Conservation (phyloP, 2,113 vertebrate genomes). For the Uropsilus gracilis region DNA sequence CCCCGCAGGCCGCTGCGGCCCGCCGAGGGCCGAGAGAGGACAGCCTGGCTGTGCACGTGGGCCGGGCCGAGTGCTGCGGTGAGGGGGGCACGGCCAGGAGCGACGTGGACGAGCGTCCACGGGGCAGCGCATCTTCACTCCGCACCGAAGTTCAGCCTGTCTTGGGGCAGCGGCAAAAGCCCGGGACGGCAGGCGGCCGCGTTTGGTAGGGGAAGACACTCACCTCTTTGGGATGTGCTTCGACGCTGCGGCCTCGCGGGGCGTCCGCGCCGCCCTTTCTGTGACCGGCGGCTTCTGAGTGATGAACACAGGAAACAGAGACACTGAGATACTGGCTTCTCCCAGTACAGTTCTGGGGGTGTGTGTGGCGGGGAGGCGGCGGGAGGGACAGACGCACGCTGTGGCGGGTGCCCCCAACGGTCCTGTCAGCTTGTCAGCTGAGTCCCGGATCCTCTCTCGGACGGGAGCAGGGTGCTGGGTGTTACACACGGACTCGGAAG, state of each 20-base stretch:
- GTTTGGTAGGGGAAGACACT: background rate
- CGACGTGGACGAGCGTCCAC: too few species aligned
- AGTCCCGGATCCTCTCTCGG: background rate
- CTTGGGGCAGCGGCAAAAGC: background rate
- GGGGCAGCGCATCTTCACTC: too few species aligned
- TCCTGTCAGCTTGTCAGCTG: background rate
- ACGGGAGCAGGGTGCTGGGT: background rate
- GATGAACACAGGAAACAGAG: conserved; percentile 22
- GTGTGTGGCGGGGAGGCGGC: background rate
- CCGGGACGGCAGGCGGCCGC: background rate
- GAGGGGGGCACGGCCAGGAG: too few species aligned
- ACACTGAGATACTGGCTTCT: background rate
- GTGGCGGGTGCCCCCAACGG: background rate
- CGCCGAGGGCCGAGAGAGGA: too few species aligned
- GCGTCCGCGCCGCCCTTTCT: conserved; percentile 29
- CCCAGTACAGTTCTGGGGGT: background rate
- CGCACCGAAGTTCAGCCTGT: background rate
- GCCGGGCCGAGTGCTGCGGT: too few species aligned
- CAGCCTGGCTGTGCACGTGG: too few species aligned
- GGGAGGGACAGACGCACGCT: background rate
- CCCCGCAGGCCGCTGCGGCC: too few species aligned
- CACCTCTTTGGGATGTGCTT: conserved; percentile 71
- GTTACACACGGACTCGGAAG: background rate
- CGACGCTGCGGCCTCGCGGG: background rate
- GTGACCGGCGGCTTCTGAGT: conserved; percentile 51